A percentile compares a stretch with the other conserved stretches of the same genome.
Conservation (phyloP, 2,888 invertebrate species). For the Spicauda simplicius region DNA sequence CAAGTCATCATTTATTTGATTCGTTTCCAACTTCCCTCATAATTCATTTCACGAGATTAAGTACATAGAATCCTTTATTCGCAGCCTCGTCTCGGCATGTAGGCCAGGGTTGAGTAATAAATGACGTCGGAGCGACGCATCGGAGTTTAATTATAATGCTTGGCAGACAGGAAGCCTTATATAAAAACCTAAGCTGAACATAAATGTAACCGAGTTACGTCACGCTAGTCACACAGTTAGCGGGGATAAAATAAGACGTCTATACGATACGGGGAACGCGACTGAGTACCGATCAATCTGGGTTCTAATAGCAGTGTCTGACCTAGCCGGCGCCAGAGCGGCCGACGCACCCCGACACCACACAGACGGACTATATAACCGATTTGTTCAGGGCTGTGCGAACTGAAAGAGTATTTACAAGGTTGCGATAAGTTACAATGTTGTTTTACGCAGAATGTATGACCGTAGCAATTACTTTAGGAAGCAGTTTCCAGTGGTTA, state of each 20-base stretch:
- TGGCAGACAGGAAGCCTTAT: conserved; percentile 61
- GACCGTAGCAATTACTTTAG: conserved; percentile 23
- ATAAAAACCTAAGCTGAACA: conserved; percentile 55
- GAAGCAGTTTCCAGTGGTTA: conserved; percentile 29
- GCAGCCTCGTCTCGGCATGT: conserved; percentile 41
- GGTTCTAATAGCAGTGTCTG: conserved; percentile 73
- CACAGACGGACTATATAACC: conserved; percentile 49
- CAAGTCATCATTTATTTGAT: conserved; percentile 36
- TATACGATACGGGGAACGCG: conserved; percentile 59
- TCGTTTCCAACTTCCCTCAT: conserved; percentile 27
- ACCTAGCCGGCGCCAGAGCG: conserved; percentile 74
- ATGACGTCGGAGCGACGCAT: conserved; percentile 39
- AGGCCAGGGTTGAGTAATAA: conserved; percentile 40
- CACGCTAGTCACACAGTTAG: conserved; percentile 45
- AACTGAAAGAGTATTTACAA: conserved; percentile 28
- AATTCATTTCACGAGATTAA: conserved; percentile 35
- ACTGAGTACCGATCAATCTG: conserved; percentile 76
- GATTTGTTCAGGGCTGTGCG: conserved; percentile 39
- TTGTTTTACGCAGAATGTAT: conserved; percentile 22
- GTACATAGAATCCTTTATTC: conserved; percentile 46
- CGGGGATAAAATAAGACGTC: conserved; percentile 50
- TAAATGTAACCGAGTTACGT: conserved; percentile 49
- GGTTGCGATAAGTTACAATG: conserved; percentile 35
- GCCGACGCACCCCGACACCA: conserved; percentile 61
- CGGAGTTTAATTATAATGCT: conserved; percentile 55